Base-by-base conservation (phyloP, 2,797 vertebrate species). In the Gastrophryne carolinensis region DNA sequence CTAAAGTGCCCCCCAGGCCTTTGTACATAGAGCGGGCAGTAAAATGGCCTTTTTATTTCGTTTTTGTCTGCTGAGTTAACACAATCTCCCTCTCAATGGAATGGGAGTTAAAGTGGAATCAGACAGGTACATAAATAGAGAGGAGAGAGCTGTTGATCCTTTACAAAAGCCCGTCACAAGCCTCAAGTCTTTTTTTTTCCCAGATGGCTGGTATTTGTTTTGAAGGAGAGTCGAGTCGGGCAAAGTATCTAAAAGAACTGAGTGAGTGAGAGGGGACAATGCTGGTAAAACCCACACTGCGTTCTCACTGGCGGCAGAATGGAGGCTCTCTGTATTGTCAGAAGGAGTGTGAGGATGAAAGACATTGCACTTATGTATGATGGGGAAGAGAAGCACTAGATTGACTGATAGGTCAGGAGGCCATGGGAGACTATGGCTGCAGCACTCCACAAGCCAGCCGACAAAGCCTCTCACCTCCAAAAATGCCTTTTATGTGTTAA, bases 351-450 rank as follows among this genome's bases (percentile, higher is more conserved):
- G 23, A 37, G 64, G 57, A 76, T 76, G 35, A 70, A 64, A 70
- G 73, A 9, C 47, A 19, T 19, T 12, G 19, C 12, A 15, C 49
- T 63, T 58, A 32, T 63, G 32, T 70, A 32, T 53, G 44, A 39
- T 24, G 10, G 41, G 54, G 35, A 50, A 41, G 39, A 70, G 57
- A 75, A 61, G 47, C 2, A 4, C 23, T 9, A 60, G 54, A 68
- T 27, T 75, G 64, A 68, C 64, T 61, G 64, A 56, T 27, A 54
- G 65, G 73, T 76, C 73, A 76, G 74, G 35, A 56, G 74, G 74
- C 74, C 74, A 76, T 47, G 66, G 27, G 66, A 76, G 57, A 47
- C 63, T 24, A 72, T 35, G 17, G 3, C 12, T 17, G 7, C 34
- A 10, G 35, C 9, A 39, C 24, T 27, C 15, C 27, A 17, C 49